phyloP scores from a whole-genome alignment of 2,888 invertebrate species.

The Spicauda simplicius region DNA sequence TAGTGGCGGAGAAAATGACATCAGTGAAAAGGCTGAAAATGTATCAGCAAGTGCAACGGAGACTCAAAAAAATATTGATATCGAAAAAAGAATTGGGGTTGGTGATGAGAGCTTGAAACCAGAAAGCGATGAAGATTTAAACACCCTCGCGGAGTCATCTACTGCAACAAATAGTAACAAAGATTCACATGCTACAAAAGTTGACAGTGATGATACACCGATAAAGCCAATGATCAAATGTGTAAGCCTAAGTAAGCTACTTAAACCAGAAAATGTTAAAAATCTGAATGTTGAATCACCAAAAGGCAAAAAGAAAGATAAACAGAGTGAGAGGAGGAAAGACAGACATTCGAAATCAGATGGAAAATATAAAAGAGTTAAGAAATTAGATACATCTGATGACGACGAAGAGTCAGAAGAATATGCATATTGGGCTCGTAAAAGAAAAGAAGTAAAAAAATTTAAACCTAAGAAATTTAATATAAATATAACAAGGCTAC shows the following conservation, averaged over 20 bases:
- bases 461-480: constrained; percentile 65
- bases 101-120: too few relatives aligned
- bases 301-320: constrained; percentile 34
- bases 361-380: constrained; percentile 32
- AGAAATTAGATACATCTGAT: constrained; percentile 40
- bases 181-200: constrained; percentile 29
- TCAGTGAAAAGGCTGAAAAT: neutral
- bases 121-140: neutral
- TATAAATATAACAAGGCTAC: constrained; percentile 58
- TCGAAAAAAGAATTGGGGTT: too few relatives aligned
- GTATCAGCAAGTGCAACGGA: too few relatives aligned
- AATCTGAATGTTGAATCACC: constrained; percentile 42
- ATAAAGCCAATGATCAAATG: constrained; percentile 67
- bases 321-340: constrained; percentile 36
- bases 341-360: constrained; percentile 30
- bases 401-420: constrained; percentile 50
- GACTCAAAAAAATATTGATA: too few relatives aligned
- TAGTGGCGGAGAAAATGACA: constrained; percentile 39
- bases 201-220: constrained; percentile 31
- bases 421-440: constrained; percentile 46
- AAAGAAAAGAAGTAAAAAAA: constrained; percentile 56
- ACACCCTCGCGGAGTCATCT: constrained; percentile 4
- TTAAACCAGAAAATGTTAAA: constrained; percentile 53
- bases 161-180: constrained; percentile 24
- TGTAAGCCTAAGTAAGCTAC: constrained; percentile 69